Evolutionary conservation across 92 coral and sea anemone species (phyloP), one percentile per base, ranked within the genome.

Genomic region (Blastomussa wellsi): DNA sequence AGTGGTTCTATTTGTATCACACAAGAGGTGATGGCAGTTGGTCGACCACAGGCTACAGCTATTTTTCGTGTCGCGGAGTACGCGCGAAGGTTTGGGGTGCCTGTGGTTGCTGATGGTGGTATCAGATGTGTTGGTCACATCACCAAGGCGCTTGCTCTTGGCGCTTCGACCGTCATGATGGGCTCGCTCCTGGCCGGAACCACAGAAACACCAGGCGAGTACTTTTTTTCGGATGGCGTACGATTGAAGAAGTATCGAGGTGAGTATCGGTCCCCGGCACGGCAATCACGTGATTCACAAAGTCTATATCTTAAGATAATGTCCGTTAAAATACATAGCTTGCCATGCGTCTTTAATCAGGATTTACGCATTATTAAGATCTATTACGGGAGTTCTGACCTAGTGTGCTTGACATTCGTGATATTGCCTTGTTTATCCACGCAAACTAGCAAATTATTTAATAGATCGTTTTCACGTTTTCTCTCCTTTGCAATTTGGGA

Each of bases 121-220:
- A 92, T 96, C 68, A 88, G 93, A 37, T 81, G 92, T 39, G 99
- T 96, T 15, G 99, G 99, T 82, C 92, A 89, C 86, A 90, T 96
- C 78, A 92, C 94, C 55, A 96, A 96, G 85, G 99, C 99, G 26
- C 88, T 96, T 33, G 80, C 97, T 3, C 85, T 93, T 5, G 99
- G 99, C n/a, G 98, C 99, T 24, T 96, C 99, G 24, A 96, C 99
- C 4, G 98, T 96, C 70, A 96, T 96, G 99, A 96, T 96, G 99
- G 99, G 99, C 4, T 88, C 97, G n/a, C 94, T 96, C 51, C 85
- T 96, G 85, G 99, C 99, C 31, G 99, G 99, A 31, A 96, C 99
- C 31, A 86, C 95, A 48, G 99, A 96, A 81, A 93, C 99, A 9
- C 99, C 99, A 12, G 99, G 99, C 10, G 99, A 96, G 80, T 96